These are phyloP conservation scores for Cranoglanis bouderius DNA, from an alignment of 2,113 vertebrate species.

Conservation along the genomic window DNA sequence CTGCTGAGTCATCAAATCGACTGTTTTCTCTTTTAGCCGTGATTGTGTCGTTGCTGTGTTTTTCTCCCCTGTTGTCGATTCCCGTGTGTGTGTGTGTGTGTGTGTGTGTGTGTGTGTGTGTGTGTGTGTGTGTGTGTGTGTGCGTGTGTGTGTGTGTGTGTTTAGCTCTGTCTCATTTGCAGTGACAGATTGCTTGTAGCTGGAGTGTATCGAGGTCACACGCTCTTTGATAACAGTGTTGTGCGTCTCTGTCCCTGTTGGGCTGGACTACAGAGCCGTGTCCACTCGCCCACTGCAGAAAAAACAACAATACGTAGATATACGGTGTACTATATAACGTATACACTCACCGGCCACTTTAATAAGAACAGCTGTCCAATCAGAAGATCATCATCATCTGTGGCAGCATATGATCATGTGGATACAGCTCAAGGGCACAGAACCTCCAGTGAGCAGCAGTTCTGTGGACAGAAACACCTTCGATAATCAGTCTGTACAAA, in stretches of 20 bases:
- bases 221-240: conserved; percentile 13
- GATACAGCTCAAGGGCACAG: no score
- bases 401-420: no score
- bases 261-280: not conserved
- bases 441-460: no score
- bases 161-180: conserved; percentile 27
- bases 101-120: conserved; percentile 10
- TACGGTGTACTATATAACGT: no score
- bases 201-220: conserved; percentile 38
- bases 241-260: not conserved
- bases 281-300: conserved; percentile 6
- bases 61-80: not conserved
- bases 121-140: conserved; percentile 4
- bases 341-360: no score
- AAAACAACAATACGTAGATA: no score
- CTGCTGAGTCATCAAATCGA: conserved; percentile 28
- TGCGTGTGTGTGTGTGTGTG: conserved; percentile 16
- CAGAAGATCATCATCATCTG: no score
- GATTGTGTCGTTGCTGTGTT: not conserved
- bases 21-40: conserved; percentile 27
- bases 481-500: not conserved
- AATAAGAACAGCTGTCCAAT: no score
- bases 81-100: not conserved
- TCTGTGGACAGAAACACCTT: no score
- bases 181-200: conserved; percentile 42